Percentiles rank a stretch among this genome's conserved stretches.
phyloP scores from a whole-genome alignment of 2,888 invertebrate genomes.

The Macroteleia sp. region DNA sequence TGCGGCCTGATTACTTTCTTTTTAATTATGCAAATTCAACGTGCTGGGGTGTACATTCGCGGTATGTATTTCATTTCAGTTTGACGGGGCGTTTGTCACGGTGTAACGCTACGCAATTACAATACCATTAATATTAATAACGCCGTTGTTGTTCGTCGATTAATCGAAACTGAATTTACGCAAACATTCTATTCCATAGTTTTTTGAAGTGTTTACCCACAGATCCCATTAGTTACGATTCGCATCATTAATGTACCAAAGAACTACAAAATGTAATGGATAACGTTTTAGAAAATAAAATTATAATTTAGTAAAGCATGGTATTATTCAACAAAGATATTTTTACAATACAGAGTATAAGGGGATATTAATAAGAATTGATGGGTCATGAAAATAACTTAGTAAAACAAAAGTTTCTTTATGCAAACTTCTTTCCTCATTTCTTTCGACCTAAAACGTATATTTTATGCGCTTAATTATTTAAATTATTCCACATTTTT shows the following conservation, averaged over 20 bases:
- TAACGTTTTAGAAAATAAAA: no score
- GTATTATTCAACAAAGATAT: no score
- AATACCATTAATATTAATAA: slow-evolving; percentile 24
- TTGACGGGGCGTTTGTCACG: slow-evolving; percentile 1
- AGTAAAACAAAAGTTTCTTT: slow-evolving; percentile 1
- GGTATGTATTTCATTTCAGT: slow-evolving; percentile 23
- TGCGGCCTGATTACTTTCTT: slow-evolving; percentile 37
- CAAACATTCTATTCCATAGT: no score
- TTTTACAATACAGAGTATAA: not conserved
- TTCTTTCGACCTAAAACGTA: no score
- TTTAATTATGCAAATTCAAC: slow-evolving; percentile 42
- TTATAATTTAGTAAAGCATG: no score
- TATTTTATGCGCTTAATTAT: no score
- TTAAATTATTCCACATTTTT: no score
- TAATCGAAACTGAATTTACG: slow-evolving; percentile 10
- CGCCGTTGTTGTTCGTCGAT: slow-evolving; percentile 14
- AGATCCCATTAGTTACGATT: no score
- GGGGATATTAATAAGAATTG: slow-evolving; percentile 10
- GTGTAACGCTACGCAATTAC: slow-evolving; percentile 21
- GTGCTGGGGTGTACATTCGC: slow-evolving; percentile 11
- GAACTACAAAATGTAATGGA: no score
- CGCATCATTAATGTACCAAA: no score
- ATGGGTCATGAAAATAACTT: slow-evolving; percentile 2
- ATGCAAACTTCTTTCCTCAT: no score
- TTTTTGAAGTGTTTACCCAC: no score